Evolutionary conservation across 2,888 invertebrate genomes (phyloP).

Genomic region (Euspilapteryx auroguttella): DNA sequence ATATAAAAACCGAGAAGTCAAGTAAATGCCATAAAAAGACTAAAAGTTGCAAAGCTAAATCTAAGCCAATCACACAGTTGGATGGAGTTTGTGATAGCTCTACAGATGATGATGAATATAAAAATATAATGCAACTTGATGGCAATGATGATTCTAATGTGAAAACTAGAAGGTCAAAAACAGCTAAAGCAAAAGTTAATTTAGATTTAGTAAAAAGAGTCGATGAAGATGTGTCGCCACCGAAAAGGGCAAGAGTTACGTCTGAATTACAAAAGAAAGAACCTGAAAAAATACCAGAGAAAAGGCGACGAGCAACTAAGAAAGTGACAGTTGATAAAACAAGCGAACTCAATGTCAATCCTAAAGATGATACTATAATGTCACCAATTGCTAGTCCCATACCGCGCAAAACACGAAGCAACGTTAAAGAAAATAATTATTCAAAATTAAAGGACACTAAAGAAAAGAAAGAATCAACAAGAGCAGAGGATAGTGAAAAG

Average conservation of each 20-base stretch:
- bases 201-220: conserved; percentile 12
- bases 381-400: background rate
- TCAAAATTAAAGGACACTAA: background rate
- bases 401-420: conserved; percentile 1
- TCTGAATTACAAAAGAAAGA: conserved; percentile 7
- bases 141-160: conserved; percentile 25
- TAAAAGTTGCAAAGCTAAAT: conserved; percentile 10
- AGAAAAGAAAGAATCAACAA: no score
- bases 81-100: conserved; percentile 54
- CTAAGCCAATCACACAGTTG: conserved; percentile 29
- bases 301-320: conserved; percentile 5
- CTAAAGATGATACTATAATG: background rate
- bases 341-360: no score
- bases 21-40: conserved; percentile 9
- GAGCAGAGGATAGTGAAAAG: no score
- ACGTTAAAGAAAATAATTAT: background rate
- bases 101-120: conserved; percentile 12
- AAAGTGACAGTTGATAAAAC: conserved; percentile 6
- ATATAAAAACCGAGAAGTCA: conserved; percentile 6
- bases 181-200: conserved; percentile 16
- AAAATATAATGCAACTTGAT: conserved; percentile 32
- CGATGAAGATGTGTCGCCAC: conserved; percentile 21
- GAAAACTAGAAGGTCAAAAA: conserved; percentile 15
- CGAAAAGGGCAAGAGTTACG: conserved; percentile 24
- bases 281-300: conserved; percentile 4